phyloP scores from a whole-genome alignment of 2,888 invertebrate genomes.

The Dioctria rufipes region DNA sequence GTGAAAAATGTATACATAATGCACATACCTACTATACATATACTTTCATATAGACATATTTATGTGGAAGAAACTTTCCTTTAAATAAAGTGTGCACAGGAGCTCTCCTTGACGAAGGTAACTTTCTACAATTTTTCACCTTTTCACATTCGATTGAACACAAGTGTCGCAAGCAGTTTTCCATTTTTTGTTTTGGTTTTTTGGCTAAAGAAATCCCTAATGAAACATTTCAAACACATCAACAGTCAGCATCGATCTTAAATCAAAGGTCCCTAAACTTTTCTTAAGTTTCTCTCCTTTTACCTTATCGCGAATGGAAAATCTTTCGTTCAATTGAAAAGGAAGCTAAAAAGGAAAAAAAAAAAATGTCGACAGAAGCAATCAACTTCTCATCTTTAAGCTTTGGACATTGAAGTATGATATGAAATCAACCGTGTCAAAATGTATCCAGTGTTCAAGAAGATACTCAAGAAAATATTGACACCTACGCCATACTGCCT shows the following conservation, averaged over 20 bases:
- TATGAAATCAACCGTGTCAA: conserved; percentile 50
- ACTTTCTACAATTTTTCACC: background rate
- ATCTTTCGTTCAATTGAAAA: conserved; percentile 3
- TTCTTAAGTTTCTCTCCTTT: conserved; percentile 20
- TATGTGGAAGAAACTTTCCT: no score
- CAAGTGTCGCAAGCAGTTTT: background rate
- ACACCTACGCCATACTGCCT: conserved; percentile 35
- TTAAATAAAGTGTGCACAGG: no score
- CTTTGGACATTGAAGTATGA: conserved; percentile 41
- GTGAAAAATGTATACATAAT: no score
- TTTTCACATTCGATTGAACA: background rate
- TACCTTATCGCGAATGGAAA: conserved; percentile 30
- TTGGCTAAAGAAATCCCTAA: background rate
- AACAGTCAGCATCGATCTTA: conserved; percentile 43
- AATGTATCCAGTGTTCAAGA: conserved; percentile 18
- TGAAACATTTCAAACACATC: conserved; percentile 43
- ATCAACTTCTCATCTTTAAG: conserved; percentile 36
- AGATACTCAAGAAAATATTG: conserved; percentile 46
- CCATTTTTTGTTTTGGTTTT: background rate
- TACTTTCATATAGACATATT: no score
- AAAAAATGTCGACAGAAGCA: conserved; percentile 43
- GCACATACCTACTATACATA: no score
- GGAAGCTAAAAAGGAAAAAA: background rate
- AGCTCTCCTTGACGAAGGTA: background rate
- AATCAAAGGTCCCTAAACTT: conserved; percentile 45